A percentile compares a stretch with the other conserved stretches of the same genome.
phyloP scores from a whole-genome alignment of 2,888 invertebrate species.

The Plebejus melissa region DNA sequence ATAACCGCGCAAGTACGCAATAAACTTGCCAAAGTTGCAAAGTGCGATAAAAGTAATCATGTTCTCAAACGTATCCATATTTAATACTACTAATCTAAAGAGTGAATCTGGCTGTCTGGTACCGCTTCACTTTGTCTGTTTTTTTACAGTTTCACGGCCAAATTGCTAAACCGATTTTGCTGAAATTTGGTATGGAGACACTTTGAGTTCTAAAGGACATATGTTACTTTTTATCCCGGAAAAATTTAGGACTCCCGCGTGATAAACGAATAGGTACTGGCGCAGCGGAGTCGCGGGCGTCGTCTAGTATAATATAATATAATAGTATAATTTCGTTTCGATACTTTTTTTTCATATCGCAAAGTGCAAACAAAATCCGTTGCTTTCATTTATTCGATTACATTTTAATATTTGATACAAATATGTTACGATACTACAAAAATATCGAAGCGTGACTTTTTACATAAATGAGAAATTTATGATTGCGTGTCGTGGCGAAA shows the following conservation, averaged over 20 bases:
- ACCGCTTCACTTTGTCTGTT: too few species aligned
- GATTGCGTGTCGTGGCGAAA: conserved; percentile 15
- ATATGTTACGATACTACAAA: background rate
- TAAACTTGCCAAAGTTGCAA: background rate
- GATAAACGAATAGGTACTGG: too few species aligned
- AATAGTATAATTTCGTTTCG: background rate
- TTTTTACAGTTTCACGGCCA: too few species aligned
- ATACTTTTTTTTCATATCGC: background rate
- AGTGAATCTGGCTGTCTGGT: too few species aligned
- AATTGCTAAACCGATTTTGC: too few species aligned
- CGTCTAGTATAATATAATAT: too few species aligned
- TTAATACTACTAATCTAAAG: too few species aligned
- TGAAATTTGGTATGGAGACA: too few species aligned
- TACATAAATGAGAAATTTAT: conserved; percentile 22
- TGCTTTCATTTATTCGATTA: conserved; percentile 19
- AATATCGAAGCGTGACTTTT: conserved; percentile 25
- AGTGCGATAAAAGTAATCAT: background rate
- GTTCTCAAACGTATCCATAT: background rate
- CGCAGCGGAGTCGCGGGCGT: too few species aligned
- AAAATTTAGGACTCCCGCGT: too few species aligned
- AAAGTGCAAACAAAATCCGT: conserved; percentile 22
- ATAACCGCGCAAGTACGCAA: background rate
- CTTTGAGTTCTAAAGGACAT: too few species aligned
- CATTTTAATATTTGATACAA: conserved; percentile 26
- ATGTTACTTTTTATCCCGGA: too few species aligned